Conservation (phyloP, 1,140 invertebrate genomes). For the Ostrea denselamellosa region DNA sequence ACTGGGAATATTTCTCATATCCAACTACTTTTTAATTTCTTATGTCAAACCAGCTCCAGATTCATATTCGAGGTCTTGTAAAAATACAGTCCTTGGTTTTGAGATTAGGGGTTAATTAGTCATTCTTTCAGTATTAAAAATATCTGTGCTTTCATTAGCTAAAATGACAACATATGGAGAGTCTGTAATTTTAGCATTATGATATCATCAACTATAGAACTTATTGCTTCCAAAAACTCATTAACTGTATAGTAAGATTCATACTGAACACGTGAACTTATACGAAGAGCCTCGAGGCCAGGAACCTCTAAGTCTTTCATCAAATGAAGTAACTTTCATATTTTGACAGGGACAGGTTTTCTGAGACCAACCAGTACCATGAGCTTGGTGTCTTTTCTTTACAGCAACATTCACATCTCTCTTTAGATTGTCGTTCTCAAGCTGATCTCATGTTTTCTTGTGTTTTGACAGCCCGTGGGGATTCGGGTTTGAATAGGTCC, state of each 20-base stretch:
- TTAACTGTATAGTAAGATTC: constrained; percentile 2
- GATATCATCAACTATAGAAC: neutral
- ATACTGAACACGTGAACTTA: neutral
- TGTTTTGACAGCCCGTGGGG: too few species aligned
- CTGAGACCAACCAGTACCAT: too few species aligned
- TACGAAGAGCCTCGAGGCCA: too few species aligned
- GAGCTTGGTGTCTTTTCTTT: too few species aligned
- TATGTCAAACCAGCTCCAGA: constrained; percentile 21
- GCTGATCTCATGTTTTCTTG: too few species aligned
- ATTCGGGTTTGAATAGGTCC: too few species aligned
- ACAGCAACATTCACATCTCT: too few species aligned
- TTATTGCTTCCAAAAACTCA: constrained; percentile 5
- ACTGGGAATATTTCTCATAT: neutral
- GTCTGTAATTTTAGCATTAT: neutral
- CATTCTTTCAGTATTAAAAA: constrained; percentile 37
- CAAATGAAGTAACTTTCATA: too few species aligned
- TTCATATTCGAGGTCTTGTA: constrained; percentile 34
- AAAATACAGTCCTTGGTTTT: constrained; percentile 35
- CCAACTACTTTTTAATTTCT: constrained; percentile 19
- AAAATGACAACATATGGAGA: neutral
- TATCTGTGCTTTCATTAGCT: constrained; percentile 19
- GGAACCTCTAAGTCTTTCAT: too few species aligned
- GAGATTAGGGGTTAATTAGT: neutral
- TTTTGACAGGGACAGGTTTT: too few species aligned
- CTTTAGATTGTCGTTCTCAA: too few species aligned